These are phyloP conservation scores for Gyrodactylus salaris DNA, from an alignment of 1,140 invertebrate species.

Conservation along the genomic window DNA sequence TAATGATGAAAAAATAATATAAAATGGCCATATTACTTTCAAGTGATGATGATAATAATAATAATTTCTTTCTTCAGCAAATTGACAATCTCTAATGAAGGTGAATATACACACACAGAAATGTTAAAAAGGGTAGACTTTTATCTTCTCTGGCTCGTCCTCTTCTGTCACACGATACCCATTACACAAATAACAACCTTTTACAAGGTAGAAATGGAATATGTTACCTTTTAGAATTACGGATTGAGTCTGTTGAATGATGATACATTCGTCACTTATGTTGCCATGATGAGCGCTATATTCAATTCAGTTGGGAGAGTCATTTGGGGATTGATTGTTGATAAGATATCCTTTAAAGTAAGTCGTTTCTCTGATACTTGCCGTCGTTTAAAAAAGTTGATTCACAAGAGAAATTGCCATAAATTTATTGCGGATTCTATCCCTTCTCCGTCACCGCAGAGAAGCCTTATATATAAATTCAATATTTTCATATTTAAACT, in stretches of 20 bases:
- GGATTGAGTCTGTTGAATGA: not conserved
- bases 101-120: not conserved
- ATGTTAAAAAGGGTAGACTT: not conserved
- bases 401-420: too few species aligned
- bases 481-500: too few species aligned
- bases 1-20: too few species aligned
- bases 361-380: not conserved
- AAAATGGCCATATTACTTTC: too few species aligned
- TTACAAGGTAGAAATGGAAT: not conserved
- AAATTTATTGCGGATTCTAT: too few species aligned
- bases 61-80: not conserved
- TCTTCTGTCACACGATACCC: not conserved
- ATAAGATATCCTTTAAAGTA: not conserved
- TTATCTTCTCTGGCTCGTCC: not conserved
- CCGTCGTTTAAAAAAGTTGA: too few species aligned
- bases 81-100: not conserved
- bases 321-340: not conserved
- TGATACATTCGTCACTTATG: not conserved
- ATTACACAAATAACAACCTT: not conserved
- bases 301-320: conserved; percentile 1
- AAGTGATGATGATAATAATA: too few species aligned
- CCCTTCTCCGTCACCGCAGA: too few species aligned
- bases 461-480: too few species aligned
- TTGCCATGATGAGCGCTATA: not conserved
- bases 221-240: not conserved